Conservation (phyloP, 2,797 vertebrate species). For the Melanogrammus aeglefinus region DNA sequence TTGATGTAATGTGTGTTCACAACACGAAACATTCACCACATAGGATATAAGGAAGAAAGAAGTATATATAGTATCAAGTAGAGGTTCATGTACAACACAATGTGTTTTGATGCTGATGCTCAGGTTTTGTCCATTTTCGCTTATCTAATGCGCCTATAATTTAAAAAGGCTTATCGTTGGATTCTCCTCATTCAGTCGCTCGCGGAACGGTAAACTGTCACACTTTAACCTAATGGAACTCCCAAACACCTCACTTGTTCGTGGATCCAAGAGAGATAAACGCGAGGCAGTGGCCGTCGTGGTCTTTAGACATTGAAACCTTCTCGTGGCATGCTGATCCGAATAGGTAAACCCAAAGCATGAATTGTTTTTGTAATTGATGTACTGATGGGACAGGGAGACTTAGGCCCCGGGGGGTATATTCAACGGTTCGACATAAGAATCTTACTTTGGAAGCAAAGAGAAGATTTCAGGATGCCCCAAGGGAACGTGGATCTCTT, state of each 20-base stretch:
- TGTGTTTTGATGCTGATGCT: too few species aligned
- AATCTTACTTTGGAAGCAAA: constrained; percentile 54
- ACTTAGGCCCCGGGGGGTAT: constrained; percentile 53
- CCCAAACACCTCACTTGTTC: constrained; percentile 56
- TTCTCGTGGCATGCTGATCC: constrained; percentile 47
- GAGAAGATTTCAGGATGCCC: constrained; percentile 51
- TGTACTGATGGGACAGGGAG: constrained; percentile 45
- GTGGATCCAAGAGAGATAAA: constrained; percentile 64
- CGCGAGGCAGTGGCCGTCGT: constrained; percentile 35
- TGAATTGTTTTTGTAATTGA: constrained; percentile 60
- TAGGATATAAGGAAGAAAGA: too few species aligned
- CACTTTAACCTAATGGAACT: constrained; percentile 70
- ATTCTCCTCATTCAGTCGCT: too few species aligned
- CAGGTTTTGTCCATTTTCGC: too few species aligned
- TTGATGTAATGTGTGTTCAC: too few species aligned
- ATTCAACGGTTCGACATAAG: constrained; percentile 56
- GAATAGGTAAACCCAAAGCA: constrained; percentile 61
- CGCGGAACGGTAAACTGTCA: too few species aligned
- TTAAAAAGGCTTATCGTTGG: constrained; percentile 68
- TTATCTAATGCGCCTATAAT: too few species aligned
- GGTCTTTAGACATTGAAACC: constrained; percentile 53
- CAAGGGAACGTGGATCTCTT: constrained; percentile 37
- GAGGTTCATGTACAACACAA: too few species aligned
- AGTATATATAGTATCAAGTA: too few species aligned
- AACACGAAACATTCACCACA: too few species aligned